phyloP scores from a whole-genome alignment of 2,113 vertebrate genomes.

The Neolamprologus hecqui region DNA sequence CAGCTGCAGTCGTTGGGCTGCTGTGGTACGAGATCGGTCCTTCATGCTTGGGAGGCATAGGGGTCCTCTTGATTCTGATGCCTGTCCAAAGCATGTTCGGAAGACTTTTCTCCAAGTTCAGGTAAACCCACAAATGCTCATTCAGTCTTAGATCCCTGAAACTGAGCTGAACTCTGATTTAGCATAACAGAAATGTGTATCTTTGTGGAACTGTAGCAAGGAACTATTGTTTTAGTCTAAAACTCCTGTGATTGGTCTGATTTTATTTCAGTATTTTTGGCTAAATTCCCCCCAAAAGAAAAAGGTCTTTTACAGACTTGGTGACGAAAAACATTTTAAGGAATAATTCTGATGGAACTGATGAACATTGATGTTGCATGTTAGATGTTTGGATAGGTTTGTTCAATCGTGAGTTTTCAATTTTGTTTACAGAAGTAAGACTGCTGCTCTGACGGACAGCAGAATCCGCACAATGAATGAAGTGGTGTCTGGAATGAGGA shows the following conservation, averaged over 20 bases:
- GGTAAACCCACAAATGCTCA: constrained; percentile 63
- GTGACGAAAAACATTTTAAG: background rate
- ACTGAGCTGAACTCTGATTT: background rate
- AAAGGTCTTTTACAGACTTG: background rate
- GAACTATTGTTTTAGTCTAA: background rate
- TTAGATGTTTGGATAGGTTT: background rate
- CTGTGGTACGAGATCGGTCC: constrained; percentile 90
- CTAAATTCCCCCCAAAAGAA: background rate
- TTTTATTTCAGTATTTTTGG: background rate
- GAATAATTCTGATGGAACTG: background rate
- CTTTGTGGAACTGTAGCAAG: background rate
- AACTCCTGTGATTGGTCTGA: background rate
- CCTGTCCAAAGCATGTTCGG: constrained; percentile 84
- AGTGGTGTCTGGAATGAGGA: constrained; percentile 90
- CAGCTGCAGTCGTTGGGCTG: constrained; percentile 76
- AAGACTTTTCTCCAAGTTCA: constrained; percentile 83
- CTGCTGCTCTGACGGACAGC: constrained; percentile 79
- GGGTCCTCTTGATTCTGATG: constrained; percentile 84
- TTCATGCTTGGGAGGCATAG: constrained; percentile 88
- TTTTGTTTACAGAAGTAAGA: constrained; percentile 74
- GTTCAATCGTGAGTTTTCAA: background rate
- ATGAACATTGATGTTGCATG: background rate
- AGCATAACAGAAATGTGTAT: background rate
- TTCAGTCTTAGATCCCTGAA: background rate
- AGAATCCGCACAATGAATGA: constrained; percentile 96